These are phyloP conservation scores for Hecatera dysodea DNA, from an alignment of 2,888 invertebrate genomes.

Conservation along the genomic window DNA sequence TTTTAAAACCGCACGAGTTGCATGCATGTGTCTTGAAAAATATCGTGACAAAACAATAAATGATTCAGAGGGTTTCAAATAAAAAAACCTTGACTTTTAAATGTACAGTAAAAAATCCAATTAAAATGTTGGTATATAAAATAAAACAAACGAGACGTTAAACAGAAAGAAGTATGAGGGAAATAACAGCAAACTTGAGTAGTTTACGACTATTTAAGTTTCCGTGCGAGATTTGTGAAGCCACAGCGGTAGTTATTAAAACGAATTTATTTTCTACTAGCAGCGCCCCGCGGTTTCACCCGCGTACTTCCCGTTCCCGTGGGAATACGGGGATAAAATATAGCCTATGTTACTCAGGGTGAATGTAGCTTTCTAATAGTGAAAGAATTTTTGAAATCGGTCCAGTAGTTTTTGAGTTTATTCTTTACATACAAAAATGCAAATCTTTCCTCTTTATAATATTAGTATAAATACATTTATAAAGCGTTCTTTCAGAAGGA, in stretches of 20 bases:
- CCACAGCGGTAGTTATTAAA: neutral
- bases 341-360: no score
- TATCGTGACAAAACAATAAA: slow-evolving; percentile 9
- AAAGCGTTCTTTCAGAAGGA: no score
- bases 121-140: neutral
- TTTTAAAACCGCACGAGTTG: slow-evolving; percentile 6
- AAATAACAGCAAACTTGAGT: neutral
- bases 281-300: no score
- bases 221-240: neutral
- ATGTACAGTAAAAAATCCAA: neutral
- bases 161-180: neutral
- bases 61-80: slow-evolving; percentile 28
- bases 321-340: no score
- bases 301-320: no score
- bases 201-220: neutral
- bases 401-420: no score
- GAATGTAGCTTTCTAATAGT: no score
- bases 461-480: no score
- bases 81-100: slow-evolving; percentile 24
- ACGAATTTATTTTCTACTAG: neutral
- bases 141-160: neutral
- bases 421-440: no score
- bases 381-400: no score
- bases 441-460: no score
- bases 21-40: neutral